Evolutionary conservation across 1,140 invertebrate genomes (phyloP), one percentile per base, ranked within the genome.

Genomic region (Neodiprion virginianus): DNA sequence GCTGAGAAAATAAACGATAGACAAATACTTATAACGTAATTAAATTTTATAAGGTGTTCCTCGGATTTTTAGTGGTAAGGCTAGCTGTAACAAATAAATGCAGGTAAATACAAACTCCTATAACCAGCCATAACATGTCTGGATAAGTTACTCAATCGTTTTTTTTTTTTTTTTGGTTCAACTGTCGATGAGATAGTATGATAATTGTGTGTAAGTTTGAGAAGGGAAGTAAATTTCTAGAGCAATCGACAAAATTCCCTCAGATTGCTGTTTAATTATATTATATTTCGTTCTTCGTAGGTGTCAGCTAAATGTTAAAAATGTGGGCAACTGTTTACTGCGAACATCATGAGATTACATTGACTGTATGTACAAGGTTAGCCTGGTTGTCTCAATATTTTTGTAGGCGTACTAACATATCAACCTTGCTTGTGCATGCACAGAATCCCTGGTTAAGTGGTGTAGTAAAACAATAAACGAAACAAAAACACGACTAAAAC

Each of bases 401-500:
- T 61, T 61, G 11, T 61, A 61, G 53, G 53, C 53, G 5, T 61
- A 61, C 53, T 61, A 61, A 61, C 53, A 61, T 17, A 61, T 17
- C 11, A 61, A 61, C 53, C 53, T 61, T 61, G 53, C 53, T 61
- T 61, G 53, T 61, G 53, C 53, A 61, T 61, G 53, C 53, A 61
- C 11, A 61, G 53, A 61, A 61, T 61, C 53, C 53, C n/a, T 61
- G n/a, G n/a, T 17, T 12, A 61, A 61, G 53, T 61, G 53, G 11
- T 61, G 11, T 61, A 61, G 53, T 61, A 61, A 61, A 61, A 61
- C n/a, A 17, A 61, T 21, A 61, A 17, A 61, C 53, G n/a, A 40
- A 61, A 61, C 3, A 61, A 61, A 61, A 61, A 61, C 8, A 61
- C n/a, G 53, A 61, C 53, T 21, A 21, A 21, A 21, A 21, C 17